A percentile compares a stretch with the other conserved stretches of the same genome.
Evolutionary conservation across 1,140 invertebrate genomes (phyloP).

Genomic region (Polypedilum vanderplanki): DNA sequence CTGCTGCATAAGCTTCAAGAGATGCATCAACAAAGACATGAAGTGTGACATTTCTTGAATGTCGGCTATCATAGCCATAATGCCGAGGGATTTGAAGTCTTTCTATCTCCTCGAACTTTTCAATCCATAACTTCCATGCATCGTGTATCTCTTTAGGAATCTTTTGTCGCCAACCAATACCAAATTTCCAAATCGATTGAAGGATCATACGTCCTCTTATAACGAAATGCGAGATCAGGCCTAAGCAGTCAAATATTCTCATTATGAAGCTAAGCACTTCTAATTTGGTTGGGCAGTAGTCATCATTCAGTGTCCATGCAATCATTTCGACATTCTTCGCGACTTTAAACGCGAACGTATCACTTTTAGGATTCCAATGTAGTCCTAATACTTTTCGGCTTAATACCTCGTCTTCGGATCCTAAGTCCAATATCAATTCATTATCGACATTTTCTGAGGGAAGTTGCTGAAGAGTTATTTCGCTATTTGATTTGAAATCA

Average conservation of each 20-base stretch:
- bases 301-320: not conserved
- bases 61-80: not conserved
- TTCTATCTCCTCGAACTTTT: not conserved
- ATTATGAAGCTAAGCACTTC: slow-evolving; percentile 32
- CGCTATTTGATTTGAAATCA: not conserved
- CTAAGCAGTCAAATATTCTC: slow-evolving; percentile 38
- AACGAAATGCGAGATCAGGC: slow-evolving; percentile 34
- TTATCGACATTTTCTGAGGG: not conserved
- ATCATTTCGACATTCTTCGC: not conserved
- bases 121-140: slow-evolving; percentile 30
- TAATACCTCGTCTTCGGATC: not conserved
- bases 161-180: slow-evolving; percentile 36
- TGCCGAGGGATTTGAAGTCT: slow-evolving; percentile 22
- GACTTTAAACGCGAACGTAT: not conserved
- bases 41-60: slow-evolving; percentile 28
- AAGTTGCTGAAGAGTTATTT: not conserved
- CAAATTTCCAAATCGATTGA: slow-evolving; percentile 35
- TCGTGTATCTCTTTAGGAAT: slow-evolving; percentile 7
- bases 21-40: slow-evolving; percentile 42
- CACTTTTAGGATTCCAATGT: not conserved
- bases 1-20: slow-evolving; percentile 36
- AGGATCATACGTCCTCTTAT: slow-evolving; percentile 36
- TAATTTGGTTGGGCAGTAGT: slow-evolving; percentile 29
- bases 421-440: not conserved
- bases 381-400: not conserved